Evolutionary conservation across 2,797 vertebrate genomes (phyloP).

Genomic region (Mus spretus): DNA sequence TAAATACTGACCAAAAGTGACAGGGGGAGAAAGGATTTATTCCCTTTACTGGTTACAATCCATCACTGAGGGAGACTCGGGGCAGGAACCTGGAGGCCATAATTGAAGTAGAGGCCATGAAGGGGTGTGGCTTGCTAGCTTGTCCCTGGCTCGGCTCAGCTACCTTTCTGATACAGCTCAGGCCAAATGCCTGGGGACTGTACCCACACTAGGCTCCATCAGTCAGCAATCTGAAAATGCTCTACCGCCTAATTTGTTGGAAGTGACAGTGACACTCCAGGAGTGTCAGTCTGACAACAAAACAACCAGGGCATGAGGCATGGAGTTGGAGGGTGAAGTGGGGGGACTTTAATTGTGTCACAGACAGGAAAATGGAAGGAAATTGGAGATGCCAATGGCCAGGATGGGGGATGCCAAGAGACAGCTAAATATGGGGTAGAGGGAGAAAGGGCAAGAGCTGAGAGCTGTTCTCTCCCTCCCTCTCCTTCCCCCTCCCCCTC

Average conservation of each 20-base stretch:
- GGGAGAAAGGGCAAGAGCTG: neutral
- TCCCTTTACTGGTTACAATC: neutral
- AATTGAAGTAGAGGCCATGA: neutral
- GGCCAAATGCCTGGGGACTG: neutral
- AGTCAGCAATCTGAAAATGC: neutral
- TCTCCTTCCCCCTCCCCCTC: fast-evolving
- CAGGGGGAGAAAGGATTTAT: neutral
- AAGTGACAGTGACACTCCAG: too few relatives aligned
- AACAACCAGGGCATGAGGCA: neutral
- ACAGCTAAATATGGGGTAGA: neutral
- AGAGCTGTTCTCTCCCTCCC: neutral
- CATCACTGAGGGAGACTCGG: too few relatives aligned
- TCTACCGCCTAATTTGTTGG: neutral
- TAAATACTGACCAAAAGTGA: neutral
- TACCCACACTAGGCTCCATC: neutral
- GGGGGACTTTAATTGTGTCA: neutral
- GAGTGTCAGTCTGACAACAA: neutral
- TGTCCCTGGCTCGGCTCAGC: neutral
- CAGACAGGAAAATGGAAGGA: neutral
- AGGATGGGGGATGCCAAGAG: neutral
- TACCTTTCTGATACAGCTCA: neutral
- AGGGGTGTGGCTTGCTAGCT: too few relatives aligned
- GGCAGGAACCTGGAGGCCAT: neutral
- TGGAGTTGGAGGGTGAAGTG: too few relatives aligned
- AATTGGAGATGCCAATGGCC: neutral